Percentiles rank a stretch among this genome's conserved stretches.
Conservation (phyloP, 2,797 vertebrate genomes). For the Takifugu rubripes region DNA sequence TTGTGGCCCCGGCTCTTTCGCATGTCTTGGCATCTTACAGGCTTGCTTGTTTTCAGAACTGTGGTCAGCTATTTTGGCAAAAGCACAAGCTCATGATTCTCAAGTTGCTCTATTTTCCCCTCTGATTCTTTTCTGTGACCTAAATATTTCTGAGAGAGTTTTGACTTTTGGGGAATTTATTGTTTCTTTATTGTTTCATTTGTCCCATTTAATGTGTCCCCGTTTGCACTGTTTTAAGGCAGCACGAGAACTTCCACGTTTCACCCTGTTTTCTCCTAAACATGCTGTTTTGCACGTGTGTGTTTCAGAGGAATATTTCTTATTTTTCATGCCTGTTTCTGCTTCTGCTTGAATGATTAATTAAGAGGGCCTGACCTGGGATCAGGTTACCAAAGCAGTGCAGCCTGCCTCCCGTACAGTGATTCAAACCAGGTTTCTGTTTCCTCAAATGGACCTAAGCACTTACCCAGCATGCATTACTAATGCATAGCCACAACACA, state of each 20-base stretch:
- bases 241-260: not conserved
- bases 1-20: conserved; percentile 68
- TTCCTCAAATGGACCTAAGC: conserved; percentile 32
- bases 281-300: conserved; percentile 22
- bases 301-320: conserved; percentile 28
- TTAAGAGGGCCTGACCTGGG: conserved; percentile 36
- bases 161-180: too few relatives aligned
- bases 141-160: conserved; percentile 41
- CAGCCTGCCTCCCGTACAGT: conserved; percentile 33
- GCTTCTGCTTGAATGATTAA: conserved; percentile 36
- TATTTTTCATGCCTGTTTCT: conserved; percentile 25
- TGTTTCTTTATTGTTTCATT: not conserved
- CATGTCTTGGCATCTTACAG: conserved; percentile 65
- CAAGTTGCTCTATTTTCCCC: conserved; percentile 51
- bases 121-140: conserved; percentile 42
- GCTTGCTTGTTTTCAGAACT: conserved; percentile 64
- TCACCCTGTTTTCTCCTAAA: conserved; percentile 2
- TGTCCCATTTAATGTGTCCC: too few relatives aligned
- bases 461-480: conserved; percentile 44
- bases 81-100: conserved; percentile 48
- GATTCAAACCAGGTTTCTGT: conserved; percentile 51
- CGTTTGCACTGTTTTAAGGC: not conserved
- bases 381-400: conserved; percentile 57
- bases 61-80: conserved; percentile 64
- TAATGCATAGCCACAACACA: conserved; percentile 30